A percentile compares a stretch with the other conserved stretches of the same genome.
Evolutionary conservation across 2,888 invertebrate genomes (phyloP).

Genomic region (Trichopoda pennipes): DNA sequence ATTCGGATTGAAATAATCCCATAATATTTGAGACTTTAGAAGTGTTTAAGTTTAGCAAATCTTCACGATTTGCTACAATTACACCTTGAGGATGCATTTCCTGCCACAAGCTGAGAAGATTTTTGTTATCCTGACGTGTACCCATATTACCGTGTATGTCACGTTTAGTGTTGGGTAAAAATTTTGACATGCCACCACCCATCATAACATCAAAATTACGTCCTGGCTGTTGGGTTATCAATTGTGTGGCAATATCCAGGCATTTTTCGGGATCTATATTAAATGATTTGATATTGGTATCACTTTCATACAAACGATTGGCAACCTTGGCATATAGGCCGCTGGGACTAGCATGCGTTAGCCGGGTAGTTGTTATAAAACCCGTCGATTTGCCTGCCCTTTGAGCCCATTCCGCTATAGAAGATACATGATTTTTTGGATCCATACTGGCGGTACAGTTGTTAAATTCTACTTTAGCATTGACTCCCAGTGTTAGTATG

Average conservation of each 20-base stretch:
- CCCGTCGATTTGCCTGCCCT: conserved; percentile 83
- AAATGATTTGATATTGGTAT: conserved; percentile 82
- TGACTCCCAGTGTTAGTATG: conserved; percentile 86
- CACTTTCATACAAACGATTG: conserved; percentile 87
- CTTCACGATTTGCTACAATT: conserved; percentile 84
- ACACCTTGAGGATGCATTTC: conserved; percentile 81
- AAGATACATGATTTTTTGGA: conserved; percentile 83
- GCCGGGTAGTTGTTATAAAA: conserved; percentile 88
- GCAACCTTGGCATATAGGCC: conserved; percentile 84
- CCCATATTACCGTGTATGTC: conserved; percentile 82
- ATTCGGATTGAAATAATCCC: conserved; percentile 81
- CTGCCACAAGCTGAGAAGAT: conserved; percentile 86
- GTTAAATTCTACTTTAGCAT: conserved; percentile 84
- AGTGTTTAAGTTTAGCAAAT: conserved; percentile 82
- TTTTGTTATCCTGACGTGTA: conserved; percentile 83
- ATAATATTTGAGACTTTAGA: conserved; percentile 82
- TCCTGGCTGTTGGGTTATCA: conserved; percentile 86
- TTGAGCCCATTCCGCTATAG: conserved; percentile 87
- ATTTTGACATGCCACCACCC: conserved; percentile 87
- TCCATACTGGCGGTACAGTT: conserved; percentile 85
- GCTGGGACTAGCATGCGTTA: conserved; percentile 91
- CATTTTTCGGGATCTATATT: conserved; percentile 79
- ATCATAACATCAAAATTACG: conserved; percentile 87
- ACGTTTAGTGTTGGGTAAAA: conserved; percentile 83
- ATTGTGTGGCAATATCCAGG: conserved; percentile 88